Conservation (phyloP, 1,140 invertebrate species). For the Leptinotarsa undecemlineata region DNA sequence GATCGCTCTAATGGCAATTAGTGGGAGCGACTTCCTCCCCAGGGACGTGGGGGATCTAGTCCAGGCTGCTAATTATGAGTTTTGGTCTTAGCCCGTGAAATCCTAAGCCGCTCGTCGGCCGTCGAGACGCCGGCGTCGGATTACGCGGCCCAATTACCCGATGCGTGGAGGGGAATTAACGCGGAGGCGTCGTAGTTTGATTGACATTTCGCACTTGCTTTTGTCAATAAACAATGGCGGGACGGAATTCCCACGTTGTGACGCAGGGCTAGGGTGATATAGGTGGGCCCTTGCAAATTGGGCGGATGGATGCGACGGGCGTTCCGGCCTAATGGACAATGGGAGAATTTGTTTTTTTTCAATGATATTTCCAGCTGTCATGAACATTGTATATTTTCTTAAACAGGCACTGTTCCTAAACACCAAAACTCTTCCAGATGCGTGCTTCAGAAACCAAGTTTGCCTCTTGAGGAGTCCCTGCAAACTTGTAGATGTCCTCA, state of each 20-base stretch:
- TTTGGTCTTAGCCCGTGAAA: constrained; percentile 33
- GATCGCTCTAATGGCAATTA: constrained; percentile 40
- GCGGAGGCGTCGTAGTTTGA: constrained; percentile 1
- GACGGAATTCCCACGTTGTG: background rate
- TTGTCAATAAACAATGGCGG: background rate
- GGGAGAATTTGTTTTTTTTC: too few species aligned
- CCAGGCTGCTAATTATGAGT: constrained; percentile 34
- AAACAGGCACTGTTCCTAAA: too few species aligned
- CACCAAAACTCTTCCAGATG: too few species aligned
- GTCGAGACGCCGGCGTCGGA: constrained; percentile 40
- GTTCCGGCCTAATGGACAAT: too few species aligned
- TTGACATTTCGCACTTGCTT: constrained; percentile 22
- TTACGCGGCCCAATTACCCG: constrained; percentile 44
- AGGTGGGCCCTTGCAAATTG: background rate
- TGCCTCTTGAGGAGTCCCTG: too few species aligned
- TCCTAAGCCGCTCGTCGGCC: constrained; percentile 40
- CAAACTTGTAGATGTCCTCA: too few species aligned
- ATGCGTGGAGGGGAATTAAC: constrained; percentile 42
- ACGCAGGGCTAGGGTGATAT: background rate
- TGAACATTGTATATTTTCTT: too few species aligned
- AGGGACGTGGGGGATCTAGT: constrained; percentile 19
- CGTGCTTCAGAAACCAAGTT: too few species aligned
- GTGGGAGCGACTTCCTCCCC: constrained; percentile 25
- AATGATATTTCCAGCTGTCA: too few species aligned
- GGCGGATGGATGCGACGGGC: background rate